A percentile compares a stretch with the other conserved stretches of the same genome.
Evolutionary conservation across 30 jellyfish, hydroid and myxozoan genomes (phyloP).

Genomic region (Chironex yamaguchii): DNA sequence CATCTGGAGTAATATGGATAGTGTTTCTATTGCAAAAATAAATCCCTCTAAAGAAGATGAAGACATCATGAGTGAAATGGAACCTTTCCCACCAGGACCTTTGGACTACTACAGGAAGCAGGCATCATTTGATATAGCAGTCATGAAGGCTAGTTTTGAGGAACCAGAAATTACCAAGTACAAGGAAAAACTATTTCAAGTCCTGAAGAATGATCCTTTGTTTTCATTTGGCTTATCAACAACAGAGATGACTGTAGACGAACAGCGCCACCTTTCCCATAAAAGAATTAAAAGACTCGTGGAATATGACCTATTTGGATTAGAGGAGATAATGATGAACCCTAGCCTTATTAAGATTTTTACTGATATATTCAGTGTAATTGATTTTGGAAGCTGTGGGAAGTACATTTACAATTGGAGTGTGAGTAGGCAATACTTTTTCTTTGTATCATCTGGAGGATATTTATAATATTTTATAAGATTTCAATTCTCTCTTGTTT

Average conservation of each 20-base stretch:
- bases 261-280: background rate
- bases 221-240: background rate
- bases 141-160: background rate
- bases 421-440: too few relatives aligned
- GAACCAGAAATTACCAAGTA: background rate
- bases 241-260: background rate
- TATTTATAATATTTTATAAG: too few relatives aligned
- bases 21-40: too few relatives aligned
- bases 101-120: background rate
- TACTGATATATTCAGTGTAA: background rate
- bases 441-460: too few relatives aligned
- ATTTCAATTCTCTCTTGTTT: too few relatives aligned
- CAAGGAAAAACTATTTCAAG: background rate
- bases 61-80: too few relatives aligned
- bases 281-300: background rate
- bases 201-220: background rate
- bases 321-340: background rate
- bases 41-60: too few relatives aligned
- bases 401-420: background rate
- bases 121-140: background rate
- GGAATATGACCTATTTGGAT: background rate
- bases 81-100: background rate
- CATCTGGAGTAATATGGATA: too few relatives aligned
- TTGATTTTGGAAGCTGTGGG: background rate
- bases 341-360: background rate